Evolutionary conservation across 2,113 vertebrate genomes (phyloP).

Genomic region (Mesitornis unicolor): DNA sequence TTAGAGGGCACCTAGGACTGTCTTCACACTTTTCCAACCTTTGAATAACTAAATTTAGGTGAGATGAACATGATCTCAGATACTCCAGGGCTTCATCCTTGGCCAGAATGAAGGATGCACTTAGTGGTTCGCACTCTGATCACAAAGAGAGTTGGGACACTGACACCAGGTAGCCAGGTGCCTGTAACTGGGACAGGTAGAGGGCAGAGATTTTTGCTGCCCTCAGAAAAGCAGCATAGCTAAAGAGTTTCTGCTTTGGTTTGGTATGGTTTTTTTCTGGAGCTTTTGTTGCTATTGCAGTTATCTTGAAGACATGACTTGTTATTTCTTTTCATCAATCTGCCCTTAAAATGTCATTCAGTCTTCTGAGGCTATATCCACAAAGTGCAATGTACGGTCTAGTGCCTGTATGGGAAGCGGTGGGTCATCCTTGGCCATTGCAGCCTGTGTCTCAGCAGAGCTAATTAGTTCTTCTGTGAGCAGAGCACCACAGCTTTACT

Average conservation of each 20-base stretch:
- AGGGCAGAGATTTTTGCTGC: neutral
- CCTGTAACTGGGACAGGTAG: neutral
- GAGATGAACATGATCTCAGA: neutral
- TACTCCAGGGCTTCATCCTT: neutral
- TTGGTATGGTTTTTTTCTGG: neutral
- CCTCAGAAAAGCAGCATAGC: neutral
- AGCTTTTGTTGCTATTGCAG: neutral
- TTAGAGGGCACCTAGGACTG: neutral
- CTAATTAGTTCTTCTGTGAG: slow-evolving; percentile 1
- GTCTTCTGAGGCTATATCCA: neutral
- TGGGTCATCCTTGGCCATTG: neutral
- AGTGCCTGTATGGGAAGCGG: neutral
- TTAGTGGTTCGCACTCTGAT: neutral
- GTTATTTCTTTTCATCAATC: neutral
- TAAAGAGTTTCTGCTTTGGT: neutral
- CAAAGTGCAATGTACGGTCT: neutral
- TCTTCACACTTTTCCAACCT: neutral
- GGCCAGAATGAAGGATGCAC: neutral
- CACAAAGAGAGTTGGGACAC: neutral
- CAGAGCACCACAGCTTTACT: neutral
- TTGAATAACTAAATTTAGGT: neutral
- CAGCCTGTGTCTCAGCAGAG: neutral
- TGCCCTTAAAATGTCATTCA: neutral
- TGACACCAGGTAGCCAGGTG: neutral
- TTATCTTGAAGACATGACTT: neutral